phyloP scores from a whole-genome alignment of 2,797 vertebrate genomes.

The Falco concolor region DNA sequence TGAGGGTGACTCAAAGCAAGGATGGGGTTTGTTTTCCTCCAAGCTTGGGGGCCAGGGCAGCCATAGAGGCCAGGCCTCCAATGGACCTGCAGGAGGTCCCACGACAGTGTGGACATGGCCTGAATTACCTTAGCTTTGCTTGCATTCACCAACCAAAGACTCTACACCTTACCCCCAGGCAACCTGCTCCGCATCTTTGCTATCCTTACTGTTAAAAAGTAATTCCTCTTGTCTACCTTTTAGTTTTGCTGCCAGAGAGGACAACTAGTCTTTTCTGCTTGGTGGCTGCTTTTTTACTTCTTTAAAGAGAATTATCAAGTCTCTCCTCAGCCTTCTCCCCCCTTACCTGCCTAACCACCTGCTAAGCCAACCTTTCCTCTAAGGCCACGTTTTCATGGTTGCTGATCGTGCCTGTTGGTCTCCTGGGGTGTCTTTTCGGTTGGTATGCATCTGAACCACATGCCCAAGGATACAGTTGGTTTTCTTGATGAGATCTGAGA shows the following conservation, averaged over 20 bases:
- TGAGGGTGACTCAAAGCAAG: background rate
- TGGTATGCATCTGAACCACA: background rate
- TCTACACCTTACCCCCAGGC: background rate
- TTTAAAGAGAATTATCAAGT: background rate
- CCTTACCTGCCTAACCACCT: background rate
- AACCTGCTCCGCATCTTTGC: background rate
- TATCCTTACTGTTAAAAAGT: background rate
- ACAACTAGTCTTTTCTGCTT: background rate
- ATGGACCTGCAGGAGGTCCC: background rate
- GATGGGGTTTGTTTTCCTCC: background rate
- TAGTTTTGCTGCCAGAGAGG: background rate
- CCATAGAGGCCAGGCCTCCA: background rate
- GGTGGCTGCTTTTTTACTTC: background rate
- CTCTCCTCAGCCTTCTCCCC: background rate
- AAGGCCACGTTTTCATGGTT: background rate
- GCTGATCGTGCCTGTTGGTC: background rate
- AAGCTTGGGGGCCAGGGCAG: background rate
- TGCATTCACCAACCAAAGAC: background rate
- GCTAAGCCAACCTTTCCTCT: background rate
- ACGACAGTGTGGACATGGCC: background rate
- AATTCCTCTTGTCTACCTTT: background rate
- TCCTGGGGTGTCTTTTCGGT: background rate
- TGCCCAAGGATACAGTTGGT: background rate
- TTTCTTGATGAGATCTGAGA: background rate
- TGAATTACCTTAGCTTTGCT: background rate